Conservation (phyloP, 53 echinoderm and acorn worm genomes). For the Glandiceps talaboti region DNA sequence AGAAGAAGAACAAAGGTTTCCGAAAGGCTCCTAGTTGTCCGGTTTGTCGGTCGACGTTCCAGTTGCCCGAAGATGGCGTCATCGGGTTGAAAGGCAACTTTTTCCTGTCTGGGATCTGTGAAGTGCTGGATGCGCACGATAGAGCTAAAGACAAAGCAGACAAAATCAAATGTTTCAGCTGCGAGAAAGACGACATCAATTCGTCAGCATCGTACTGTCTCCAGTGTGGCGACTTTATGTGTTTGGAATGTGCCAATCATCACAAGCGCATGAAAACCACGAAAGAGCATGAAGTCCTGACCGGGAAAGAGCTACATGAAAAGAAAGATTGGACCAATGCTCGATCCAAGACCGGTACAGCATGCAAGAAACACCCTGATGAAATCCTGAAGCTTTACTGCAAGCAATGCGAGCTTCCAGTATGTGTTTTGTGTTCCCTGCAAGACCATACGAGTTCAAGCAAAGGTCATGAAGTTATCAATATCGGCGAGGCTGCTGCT, state of each 20-base stretch:
- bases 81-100: neutral
- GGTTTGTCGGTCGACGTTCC: neutral
- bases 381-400: neutral
- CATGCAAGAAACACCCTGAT: neutral
- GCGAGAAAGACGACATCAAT: neutral
- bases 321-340: neutral
- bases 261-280: neutral
- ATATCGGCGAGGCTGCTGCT: neutral
- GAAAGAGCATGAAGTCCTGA: neutral
- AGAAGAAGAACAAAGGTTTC: neutral
- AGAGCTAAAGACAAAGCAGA: neutral
- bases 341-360: neutral
- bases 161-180: neutral
- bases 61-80: neutral
- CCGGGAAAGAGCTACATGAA: neutral
- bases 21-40: neutral
- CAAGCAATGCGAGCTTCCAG: neutral
- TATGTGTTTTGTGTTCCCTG: neutral
- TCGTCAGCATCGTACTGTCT: neutral
- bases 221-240: neutral
- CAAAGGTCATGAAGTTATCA: neutral
- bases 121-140: neutral
- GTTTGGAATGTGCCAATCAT: neutral
- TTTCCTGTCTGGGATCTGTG: neutral
- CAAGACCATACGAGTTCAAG: no score